Evolutionary conservation across 2,797 vertebrate genomes (phyloP), one percentile per base, ranked within the genome.

Genomic region (Labroides dimidiatus): DNA sequence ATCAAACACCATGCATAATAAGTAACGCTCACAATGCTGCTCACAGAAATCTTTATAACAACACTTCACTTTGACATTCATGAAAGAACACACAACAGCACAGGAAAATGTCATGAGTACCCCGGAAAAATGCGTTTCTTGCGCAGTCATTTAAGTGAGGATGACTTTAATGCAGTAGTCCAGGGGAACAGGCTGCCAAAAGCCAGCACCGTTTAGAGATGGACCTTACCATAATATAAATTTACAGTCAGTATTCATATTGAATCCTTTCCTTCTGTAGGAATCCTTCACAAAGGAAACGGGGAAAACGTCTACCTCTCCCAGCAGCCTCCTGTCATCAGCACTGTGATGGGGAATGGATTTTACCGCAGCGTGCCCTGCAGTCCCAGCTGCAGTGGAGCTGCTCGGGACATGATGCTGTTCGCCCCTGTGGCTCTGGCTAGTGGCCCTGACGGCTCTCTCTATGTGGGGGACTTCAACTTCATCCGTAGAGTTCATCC

Each of bases 381-480:
- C 49, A 82, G 97, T 39, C 95, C 97, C 12, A 95, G 89, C 90
- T 99, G 98, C 90, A 97, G 95, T 0, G 96, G 97, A 0, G 92
- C 93, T 0, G 95, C 96, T 0, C 90, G 94, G 43, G 95, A 94
- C 88, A 97, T 95, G 93, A 98, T 98, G 87, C 96, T 99, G 54
- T 99, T 97, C 48, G 97, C 97, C 12, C 98, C 98, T 0, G 96
- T 99, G 48, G 98, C 97, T 0, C 92, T 99, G 37, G 95, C 97
- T 27, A 96, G 94, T 13, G 97, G 97, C 11, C 95, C 97, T 0
- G 98, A 99, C n/a, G 96, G 98, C 19, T 98, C 97, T 0, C 86
- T 99, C 50, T 99, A 98, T 24, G 89, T 99, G 6, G 98, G 98
- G 0, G 97, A 99, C 89, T 99, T 99, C 90, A 99, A 99, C 91